Evolutionary conservation across 2,888 invertebrate species (phyloP).

Genomic region (Drosophila imparisetae): DNA sequence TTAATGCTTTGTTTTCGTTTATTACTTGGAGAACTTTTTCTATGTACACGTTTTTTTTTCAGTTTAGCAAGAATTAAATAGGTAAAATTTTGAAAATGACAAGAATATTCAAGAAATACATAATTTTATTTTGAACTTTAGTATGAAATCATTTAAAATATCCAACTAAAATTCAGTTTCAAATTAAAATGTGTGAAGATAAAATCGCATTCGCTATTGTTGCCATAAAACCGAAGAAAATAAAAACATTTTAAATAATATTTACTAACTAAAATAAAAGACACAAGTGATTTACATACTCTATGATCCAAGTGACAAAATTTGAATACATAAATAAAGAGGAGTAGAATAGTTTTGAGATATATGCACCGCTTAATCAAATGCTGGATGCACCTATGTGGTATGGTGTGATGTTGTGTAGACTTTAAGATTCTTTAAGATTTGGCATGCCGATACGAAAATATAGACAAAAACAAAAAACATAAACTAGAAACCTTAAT

Average conservation of each 20-base stretch:
- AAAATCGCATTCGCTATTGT: background rate
- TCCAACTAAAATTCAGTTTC: background rate
- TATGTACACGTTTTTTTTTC: slow-evolving; percentile 60
- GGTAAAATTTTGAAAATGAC: background rate
- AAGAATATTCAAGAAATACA: background rate
- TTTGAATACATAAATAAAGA: background rate
- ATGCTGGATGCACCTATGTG: background rate
- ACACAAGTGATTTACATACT: background rate
- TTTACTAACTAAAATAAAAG: slow-evolving; percentile 1
- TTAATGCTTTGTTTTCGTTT: slow-evolving; percentile 48
- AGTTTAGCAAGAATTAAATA: slow-evolving; percentile 32
- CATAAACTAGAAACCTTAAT: slow-evolving; percentile 66
- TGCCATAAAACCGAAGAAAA: background rate
- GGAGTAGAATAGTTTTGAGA: background rate
- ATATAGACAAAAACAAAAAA: slow-evolving; percentile 70
- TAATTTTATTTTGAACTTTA: background rate
- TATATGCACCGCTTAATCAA: background rate
- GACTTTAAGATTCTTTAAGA: background rate
- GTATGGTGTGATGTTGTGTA: slow-evolving; percentile 17
- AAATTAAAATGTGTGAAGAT: background rate
- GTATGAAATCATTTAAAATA: background rate
- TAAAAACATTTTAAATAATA: background rate
- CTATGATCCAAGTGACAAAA: background rate
- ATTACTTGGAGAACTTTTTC: slow-evolving; percentile 55
- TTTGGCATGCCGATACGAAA: slow-evolving; percentile 18